Evolutionary conservation across 2,797 vertebrate genomes (phyloP), one percentile per base, ranked within the genome.

Genomic region (Oreonectes daqikongensis): DNA sequence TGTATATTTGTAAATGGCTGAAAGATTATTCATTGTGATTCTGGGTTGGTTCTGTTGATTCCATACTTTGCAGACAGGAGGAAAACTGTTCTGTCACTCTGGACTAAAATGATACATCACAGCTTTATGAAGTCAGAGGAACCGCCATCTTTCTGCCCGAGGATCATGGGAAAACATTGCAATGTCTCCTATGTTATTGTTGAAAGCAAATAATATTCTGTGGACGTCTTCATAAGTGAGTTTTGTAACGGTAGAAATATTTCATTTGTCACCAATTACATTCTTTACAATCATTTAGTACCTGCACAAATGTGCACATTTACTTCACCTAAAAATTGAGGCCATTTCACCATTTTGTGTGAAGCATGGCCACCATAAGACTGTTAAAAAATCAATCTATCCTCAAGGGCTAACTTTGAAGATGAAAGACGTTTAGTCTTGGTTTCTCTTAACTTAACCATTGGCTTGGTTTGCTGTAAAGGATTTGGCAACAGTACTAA

Each of bases 401-500:
- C 63, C 67, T 71, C 40, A 59, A 70, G 69, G 79, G 74, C 63
- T 72, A 72, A 67, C 38, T 79, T 81, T 79, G 57, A 69, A 79
- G 68, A 73, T 44, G 20, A 71, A 66, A 67, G 70, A 68, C 50
- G 63, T 59, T 75, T 75, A 72, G 74, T 69, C 68, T 69, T 57
- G 64, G 59, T 65, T 50, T 78, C 48, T 75, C 75, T 79, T 75
- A 72, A 74, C 82, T 59, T 75, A 81, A 74, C 69, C 71, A 73
- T 79, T 55, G 53, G 69, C 79, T 81, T 79, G 70, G 79, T 53
- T 53, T 59, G n/a, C 52, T 28, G 69, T 79, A 55, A 79, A 55
- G 66, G 44, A 68, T 65, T 71, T 81, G 74, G 60, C 78, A 84
- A 30, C 44, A 59, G 46, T 63, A 72, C 79, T 74, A 53, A 73